phyloP scores from a whole-genome alignment of 2,888 invertebrate genomes.

The Eucriotettix oculatus region DNA sequence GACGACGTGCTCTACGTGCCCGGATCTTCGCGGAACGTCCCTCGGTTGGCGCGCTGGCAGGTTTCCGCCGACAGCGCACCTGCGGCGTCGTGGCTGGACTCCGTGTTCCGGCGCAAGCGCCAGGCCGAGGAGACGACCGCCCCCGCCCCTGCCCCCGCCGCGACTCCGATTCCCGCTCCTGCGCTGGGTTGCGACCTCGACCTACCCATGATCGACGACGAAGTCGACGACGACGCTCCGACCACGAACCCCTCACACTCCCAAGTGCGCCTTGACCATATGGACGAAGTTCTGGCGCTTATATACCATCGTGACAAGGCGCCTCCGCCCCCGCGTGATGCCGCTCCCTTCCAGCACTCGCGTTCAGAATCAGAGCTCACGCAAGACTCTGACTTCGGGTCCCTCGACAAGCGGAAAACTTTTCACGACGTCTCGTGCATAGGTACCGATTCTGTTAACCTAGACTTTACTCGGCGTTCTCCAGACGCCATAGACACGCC shows the following conservation, averaged over 20 bases:
- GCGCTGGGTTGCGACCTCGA: background rate
- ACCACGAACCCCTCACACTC: too few species aligned
- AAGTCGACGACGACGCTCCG: background rate
- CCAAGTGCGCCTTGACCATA: background rate
- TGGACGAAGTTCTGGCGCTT: background rate
- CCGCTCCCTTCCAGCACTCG: background rate
- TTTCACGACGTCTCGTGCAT: background rate
- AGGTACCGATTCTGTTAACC: background rate
- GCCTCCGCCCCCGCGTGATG: background rate
- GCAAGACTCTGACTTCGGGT: background rate
- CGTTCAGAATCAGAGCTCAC: background rate
- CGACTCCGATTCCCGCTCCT: background rate
- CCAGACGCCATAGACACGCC: background rate
- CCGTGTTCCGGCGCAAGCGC: too few species aligned
- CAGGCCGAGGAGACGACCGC: background rate
- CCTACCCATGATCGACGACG: background rate
- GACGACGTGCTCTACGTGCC: background rate
- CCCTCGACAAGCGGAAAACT: background rate
- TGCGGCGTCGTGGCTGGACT: too few species aligned
- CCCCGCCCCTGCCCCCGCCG: background rate
- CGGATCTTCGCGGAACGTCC: background rate
- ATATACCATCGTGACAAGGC: background rate
- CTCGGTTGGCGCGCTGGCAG: too few species aligned
- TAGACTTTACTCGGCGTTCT: background rate
- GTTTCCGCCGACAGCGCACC: too few species aligned